Evolutionary conservation across 1,140 invertebrate genomes (phyloP), one percentile per base, ranked within the genome.

Genomic region (Odontomachus brunneus): DNA sequence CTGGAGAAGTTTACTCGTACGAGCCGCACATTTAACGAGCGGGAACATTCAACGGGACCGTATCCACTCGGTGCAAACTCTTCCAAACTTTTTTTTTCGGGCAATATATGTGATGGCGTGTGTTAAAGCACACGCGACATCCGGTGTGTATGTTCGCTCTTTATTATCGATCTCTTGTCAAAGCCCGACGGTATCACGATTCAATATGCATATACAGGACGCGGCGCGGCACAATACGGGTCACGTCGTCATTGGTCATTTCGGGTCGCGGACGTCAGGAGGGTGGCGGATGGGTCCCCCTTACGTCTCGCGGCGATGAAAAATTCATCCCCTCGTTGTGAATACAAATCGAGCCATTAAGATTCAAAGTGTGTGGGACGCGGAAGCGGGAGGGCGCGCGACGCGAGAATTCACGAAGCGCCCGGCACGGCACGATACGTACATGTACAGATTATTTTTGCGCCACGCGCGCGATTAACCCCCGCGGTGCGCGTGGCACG

Each of bases 311-410:
- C 22, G 67, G 26, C 84, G 81, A 88, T 89, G 88, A 89, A 89
- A 88, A 88, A 88, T 89, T 89, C 88, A 89, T 89, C 75, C 87
- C 87, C 88, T 89, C 84, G 87, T 76, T 88, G 84, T 89, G 88
- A 89, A 89, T 89, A 89, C 88, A 89, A 84, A 89, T 89, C 80
- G 88, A 86, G 87, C 88, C 84, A 89, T 89, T 89, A 89, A 88
- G 88, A 84, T 88, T 89, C 84, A 88, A 88, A 89, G 87, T 86
- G 81, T 63, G 55, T 74, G 83, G 48, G 62, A 9, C 2, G 29
- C 78, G 53, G 51, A 59, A 57, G 57, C 53, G 51, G 29, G 60
- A 14, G 15, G 19, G 26, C 44, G 65, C 74, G 29, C 66, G 48
- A 38, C 66, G 57, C 55, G 49, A 71, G 66, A 57, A 60, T 71